Conservation (phyloP, 1,140 invertebrate species). For the Maniola jurtina region DNA sequence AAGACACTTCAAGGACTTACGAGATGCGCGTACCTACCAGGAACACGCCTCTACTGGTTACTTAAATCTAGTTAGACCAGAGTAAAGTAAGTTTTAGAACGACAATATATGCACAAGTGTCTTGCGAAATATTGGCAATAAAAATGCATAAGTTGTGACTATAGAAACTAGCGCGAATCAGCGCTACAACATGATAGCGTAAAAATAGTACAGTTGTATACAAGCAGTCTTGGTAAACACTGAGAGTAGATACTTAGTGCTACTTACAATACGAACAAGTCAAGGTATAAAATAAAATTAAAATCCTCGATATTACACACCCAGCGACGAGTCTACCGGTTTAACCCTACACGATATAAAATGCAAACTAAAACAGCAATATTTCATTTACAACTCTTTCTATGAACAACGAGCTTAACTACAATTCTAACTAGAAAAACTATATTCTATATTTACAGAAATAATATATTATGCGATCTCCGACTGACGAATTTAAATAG, state of each 20-base stretch:
- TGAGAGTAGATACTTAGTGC: conserved; percentile 75
- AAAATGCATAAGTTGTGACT: conserved; percentile 78
- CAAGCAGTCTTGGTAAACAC: conserved; percentile 78
- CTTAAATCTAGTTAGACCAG: conserved; percentile 65
- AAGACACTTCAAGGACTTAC: conserved; percentile 19
- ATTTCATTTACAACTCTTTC: conserved; percentile 73
- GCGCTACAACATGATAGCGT: conserved; percentile 62
- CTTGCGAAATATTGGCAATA: conserved; percentile 72
- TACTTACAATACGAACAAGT: conserved; percentile 70
- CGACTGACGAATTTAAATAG: conserved; percentile 72
- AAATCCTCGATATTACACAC: conserved; percentile 63
- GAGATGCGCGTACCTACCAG: conserved; percentile 1
- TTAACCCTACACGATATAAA: conserved; percentile 71
- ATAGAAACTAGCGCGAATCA: conserved; percentile 52
- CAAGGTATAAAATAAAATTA: conserved; percentile 70
- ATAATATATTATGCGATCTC: conserved; percentile 75
- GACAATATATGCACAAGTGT: conserved; percentile 54
- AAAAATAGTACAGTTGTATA: conserved; percentile 76
- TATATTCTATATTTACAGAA: conserved; percentile 73
- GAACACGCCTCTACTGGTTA: conserved; percentile 28
- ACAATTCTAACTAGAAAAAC: conserved; percentile 48
- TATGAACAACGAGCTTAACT: conserved; percentile 66
- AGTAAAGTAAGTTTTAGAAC: conserved; percentile 52
- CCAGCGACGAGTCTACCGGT: conserved; percentile 56
- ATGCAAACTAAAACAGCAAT: conserved; percentile 78